phyloP scores from a whole-genome alignment of 2,888 invertebrate genomes.

The Sisyra terminalis region DNA sequence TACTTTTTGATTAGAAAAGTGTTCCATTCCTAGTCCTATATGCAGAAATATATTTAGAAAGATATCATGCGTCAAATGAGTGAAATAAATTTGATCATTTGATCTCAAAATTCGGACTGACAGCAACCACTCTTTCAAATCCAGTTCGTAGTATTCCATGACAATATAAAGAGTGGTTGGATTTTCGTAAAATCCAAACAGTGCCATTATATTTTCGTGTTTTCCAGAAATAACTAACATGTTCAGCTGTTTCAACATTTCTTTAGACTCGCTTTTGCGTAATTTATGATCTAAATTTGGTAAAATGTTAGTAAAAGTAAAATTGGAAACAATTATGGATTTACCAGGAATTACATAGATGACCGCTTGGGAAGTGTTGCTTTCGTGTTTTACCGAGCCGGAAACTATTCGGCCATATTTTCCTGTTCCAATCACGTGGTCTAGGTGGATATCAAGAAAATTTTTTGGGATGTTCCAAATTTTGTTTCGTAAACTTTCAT shows the following conservation, averaged over 20 bases:
- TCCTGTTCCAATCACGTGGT: constrained; percentile 53
- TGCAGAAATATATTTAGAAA: constrained; percentile 47
- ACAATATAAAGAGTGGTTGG: constrained; percentile 57
- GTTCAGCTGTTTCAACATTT: constrained; percentile 53
- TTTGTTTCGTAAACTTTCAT: constrained; percentile 56
- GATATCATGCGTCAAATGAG: constrained; percentile 41
- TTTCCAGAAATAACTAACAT: constrained; percentile 49
- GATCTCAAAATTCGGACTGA: constrained; percentile 38
- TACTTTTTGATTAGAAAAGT: constrained; percentile 43
- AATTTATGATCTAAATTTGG: constrained; percentile 26
- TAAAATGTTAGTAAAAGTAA: neutral
- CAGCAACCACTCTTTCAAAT: constrained; percentile 53
- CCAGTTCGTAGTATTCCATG: constrained; percentile 47
- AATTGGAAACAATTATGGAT: too few species aligned
- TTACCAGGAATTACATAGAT: constrained; percentile 44
- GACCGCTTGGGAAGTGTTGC: constrained; percentile 32
- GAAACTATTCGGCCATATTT: constrained; percentile 63
- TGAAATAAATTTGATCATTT: constrained; percentile 33
- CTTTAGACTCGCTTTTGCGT: constrained; percentile 25
- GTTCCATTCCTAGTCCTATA: constrained; percentile 54
- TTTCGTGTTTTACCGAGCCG: constrained; percentile 48
- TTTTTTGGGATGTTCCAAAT: constrained; percentile 59
- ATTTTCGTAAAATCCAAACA: constrained; percentile 67
- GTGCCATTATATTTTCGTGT: constrained; percentile 52
- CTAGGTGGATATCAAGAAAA: constrained; percentile 51